Base-by-base conservation (phyloP, 1,140 invertebrate genomes). In the Magallana ariakensis region DNA sequence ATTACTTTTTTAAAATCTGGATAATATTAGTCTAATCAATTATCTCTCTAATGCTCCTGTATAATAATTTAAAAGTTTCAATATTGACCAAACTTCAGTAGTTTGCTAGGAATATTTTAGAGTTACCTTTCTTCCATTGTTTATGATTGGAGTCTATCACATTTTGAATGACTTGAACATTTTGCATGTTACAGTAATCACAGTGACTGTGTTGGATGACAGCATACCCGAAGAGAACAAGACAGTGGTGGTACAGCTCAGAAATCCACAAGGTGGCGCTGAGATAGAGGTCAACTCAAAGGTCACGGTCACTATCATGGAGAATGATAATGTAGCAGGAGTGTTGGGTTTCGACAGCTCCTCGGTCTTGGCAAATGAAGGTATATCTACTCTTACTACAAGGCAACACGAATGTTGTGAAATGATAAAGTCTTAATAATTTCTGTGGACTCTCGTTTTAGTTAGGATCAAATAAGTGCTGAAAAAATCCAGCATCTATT, bases 261-360 rank as follows among this genome's bases (percentile, higher is more conserved):
- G 82, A 16, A 91, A 93, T 84, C 91, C 92, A 54, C 80, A 85
- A 84, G 93, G 93, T 60, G 93, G 93, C 33, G 92, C 92, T 53
- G 90, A 89, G 58, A 22, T 93, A 10, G 80, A 89, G 46, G 57
- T 26, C 0, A 58, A 90, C 57, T 85, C 80, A 80, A 90, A 84
- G 84, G 90, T 94, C 10, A 91, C 85, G 10, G 86, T 94, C 15
- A 85, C 93, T 5, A 92, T 94, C 33, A 84, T 93, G 80, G 93
- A 93, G 58, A 94, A 94, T 90, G 94, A 94, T 84, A 89, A 93
- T 91, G 92, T 94, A n/a, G 93, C 91, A 19, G 93, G 94, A 53
- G 66, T 92, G 2, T 9, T 94, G 10, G 91, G 91, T 16, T 93
- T 94, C 88, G 89, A 90, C 22, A 87, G 89, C 81, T 91, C 91